Evolutionary conservation across 2,113 vertebrate genomes (phyloP).

Genomic region (Caranx ignobilis): DNA sequence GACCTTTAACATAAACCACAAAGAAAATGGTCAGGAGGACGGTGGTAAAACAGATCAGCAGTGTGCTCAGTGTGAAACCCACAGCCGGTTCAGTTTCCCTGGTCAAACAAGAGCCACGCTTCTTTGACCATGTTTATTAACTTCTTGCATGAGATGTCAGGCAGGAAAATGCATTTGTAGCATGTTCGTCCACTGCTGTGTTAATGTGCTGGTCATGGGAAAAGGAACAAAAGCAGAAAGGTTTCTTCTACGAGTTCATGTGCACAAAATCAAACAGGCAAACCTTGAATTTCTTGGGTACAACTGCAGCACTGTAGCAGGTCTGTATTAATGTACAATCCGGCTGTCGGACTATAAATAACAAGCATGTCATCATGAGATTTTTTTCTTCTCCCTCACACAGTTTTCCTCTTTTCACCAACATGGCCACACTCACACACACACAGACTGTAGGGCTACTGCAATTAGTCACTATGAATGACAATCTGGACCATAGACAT

Average conservation of each 20-base stretch:
- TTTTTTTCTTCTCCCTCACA: background rate
- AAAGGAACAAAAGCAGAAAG: background rate
- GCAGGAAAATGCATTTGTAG: background rate
- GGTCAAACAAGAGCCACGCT: constrained; percentile 4
- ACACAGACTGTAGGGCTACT: background rate
- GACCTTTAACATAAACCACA: constrained; percentile 14
- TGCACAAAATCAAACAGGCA: background rate
- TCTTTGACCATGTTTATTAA: constrained; percentile 9
- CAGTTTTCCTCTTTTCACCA: constrained; percentile 18
- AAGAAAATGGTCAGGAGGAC: constrained; percentile 33
- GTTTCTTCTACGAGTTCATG: background rate
- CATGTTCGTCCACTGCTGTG: background rate
- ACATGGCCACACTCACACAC: constrained; percentile 27
- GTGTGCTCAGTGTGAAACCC: constrained; percentile 16
- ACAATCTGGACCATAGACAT: no score
- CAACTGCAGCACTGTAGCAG: constrained; percentile 12
- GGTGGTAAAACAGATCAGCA: constrained; percentile 9
- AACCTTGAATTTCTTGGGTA: constrained; percentile 27
- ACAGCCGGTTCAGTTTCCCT: background rate
- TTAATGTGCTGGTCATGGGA: constrained; percentile 20
- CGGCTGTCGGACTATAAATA: constrained; percentile 52
- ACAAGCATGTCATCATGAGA: constrained; percentile 34
- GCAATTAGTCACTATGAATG: no score
- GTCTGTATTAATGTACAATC: constrained; percentile 28
- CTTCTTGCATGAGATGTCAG: background rate